Conservation (phyloP, 2,888 invertebrate species). For the Exocentrus adspersus region DNA sequence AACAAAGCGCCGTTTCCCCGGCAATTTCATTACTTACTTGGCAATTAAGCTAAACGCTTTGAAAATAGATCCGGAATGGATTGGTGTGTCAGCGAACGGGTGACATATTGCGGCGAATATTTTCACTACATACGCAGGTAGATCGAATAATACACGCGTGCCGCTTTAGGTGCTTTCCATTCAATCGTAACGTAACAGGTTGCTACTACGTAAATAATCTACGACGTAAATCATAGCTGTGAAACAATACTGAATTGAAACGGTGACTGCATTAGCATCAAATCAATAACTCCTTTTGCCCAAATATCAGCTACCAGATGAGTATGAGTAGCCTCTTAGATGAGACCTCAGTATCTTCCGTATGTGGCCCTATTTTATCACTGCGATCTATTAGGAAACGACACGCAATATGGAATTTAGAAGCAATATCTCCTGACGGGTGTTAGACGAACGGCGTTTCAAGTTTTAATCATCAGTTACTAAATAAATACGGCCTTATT, state of each 20-base stretch:
- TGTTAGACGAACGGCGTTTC: too few species aligned
- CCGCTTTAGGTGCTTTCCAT: not conserved
- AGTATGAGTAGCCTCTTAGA: too few species aligned
- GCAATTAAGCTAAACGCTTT: constrained; percentile 3
- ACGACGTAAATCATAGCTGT: too few species aligned
- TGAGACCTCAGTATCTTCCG: too few species aligned
- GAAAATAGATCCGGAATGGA: not conserved
- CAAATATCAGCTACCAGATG: too few species aligned
- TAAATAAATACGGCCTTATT: constrained; percentile 33
- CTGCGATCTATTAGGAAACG: too few species aligned
- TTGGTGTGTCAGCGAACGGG: not conserved
- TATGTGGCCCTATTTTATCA: too few species aligned
- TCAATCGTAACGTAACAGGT: not conserved
- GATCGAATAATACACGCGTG: not conserved
- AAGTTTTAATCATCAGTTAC: constrained; percentile 27
- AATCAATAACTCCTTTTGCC: too few species aligned
- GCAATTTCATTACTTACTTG: constrained; percentile 3
- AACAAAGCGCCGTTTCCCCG: not conserved
- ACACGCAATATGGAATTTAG: too few species aligned
- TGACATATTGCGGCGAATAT: not conserved
- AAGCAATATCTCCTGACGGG: too few species aligned
- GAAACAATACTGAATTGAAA: too few species aligned
- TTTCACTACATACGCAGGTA: not conserved
- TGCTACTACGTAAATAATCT: not conserved
- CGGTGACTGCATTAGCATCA: too few species aligned